A percentile compares a stretch with the other conserved stretches of the same genome.
These are phyloP conservation scores for Ceyx cyanopectus DNA, from an alignment of 2,113 vertebrate genomes.

Conservation along the genomic window DNA sequence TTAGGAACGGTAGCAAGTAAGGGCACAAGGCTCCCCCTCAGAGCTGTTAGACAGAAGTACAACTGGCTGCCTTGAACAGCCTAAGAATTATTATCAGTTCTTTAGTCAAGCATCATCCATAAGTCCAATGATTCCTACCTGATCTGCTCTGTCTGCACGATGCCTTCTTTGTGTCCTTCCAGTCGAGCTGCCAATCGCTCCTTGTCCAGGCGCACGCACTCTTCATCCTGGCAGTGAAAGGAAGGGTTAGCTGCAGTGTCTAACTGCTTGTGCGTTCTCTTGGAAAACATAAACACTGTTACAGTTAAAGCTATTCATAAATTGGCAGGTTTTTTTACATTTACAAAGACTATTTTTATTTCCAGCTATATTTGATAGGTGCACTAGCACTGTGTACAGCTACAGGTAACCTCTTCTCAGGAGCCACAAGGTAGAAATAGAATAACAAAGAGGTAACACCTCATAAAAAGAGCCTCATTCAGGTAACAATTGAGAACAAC, in stretches of 20 bases:
- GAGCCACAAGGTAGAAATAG: neutral
- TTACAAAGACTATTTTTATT: neutral
- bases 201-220: constrained; percentile 97
- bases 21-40: neutral
- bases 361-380: neutral
- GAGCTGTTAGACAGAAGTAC: neutral
- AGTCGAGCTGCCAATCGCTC: constrained; percentile 98
- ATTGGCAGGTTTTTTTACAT: neutral
- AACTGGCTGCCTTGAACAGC: neutral
- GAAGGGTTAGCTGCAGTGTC: neutral
- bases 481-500: neutral
- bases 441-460: neutral
- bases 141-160: constrained; percentile 98
- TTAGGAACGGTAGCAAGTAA: neutral
- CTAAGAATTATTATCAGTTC: neutral
- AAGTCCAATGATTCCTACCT: constrained; percentile 78
- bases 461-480: neutral
- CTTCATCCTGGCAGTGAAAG: constrained; percentile 88
- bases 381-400: neutral
- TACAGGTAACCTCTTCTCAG: neutral
- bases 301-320: neutral
- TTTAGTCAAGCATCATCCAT: neutral
- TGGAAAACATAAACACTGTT: neutral
- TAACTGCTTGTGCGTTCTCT: neutral
- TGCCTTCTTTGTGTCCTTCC: constrained; percentile 98